phyloP scores from a whole-genome alignment of 2,797 vertebrate genomes.

The Pantherophis alleghaniensis region DNA sequence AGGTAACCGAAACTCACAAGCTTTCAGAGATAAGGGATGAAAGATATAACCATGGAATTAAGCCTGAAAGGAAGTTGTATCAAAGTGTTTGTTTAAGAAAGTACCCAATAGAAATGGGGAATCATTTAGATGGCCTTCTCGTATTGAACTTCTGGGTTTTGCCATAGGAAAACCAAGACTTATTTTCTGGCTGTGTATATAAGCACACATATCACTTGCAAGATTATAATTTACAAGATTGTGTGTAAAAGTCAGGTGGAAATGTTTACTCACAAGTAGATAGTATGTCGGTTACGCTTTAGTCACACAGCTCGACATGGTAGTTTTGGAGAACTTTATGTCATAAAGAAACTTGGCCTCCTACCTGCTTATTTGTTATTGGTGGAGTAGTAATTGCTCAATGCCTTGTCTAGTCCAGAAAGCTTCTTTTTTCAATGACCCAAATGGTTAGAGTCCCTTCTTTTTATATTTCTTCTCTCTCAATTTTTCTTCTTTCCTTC shows the following conservation, averaged over 20 bases:
- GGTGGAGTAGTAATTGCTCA: background rate
- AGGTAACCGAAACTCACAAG: slow-evolving; percentile 1
- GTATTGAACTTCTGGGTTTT: background rate
- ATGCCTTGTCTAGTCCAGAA: background rate
- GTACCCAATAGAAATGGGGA: background rate
- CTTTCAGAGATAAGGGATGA: background rate
- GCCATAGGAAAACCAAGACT: background rate
- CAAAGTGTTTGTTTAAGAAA: background rate
- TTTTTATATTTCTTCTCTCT: background rate
- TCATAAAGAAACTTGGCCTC: background rate
- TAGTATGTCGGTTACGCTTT: background rate
- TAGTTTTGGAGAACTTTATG: background rate
- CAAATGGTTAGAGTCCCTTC: background rate
- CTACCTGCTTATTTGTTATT: background rate
- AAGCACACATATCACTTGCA: background rate
- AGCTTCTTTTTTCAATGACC: background rate
- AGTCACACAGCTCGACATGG: background rate
- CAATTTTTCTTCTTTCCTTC: background rate
- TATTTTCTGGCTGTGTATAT: background rate
- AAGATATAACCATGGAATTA: background rate
- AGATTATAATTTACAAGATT: background rate
- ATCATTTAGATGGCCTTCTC: background rate
- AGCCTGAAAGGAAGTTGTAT: no score
- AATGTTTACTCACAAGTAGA: background rate
- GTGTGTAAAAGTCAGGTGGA: background rate